phyloP scores from a whole-genome alignment of 2,797 vertebrate species.

The Scolopax rusticola region DNA sequence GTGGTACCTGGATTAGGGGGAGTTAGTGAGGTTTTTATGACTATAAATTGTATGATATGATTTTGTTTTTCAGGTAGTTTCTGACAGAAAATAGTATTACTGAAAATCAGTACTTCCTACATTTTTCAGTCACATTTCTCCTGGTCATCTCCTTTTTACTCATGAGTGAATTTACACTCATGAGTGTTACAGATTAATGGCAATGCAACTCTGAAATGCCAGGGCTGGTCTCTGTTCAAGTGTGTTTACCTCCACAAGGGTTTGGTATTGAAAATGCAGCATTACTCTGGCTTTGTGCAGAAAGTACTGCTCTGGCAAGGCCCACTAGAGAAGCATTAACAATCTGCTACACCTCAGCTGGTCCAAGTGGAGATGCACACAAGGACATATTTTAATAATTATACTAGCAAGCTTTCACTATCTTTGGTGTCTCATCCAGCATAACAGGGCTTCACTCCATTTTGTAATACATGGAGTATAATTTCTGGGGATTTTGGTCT shows the following conservation, averaged over 20 bases:
- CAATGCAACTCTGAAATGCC: not conserved
- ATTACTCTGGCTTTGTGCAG: not conserved
- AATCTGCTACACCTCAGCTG: not conserved
- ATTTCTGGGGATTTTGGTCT: not conserved
- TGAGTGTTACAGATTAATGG: not conserved
- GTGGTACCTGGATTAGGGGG: not conserved
- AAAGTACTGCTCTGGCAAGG: not conserved
- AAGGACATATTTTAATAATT: not conserved
- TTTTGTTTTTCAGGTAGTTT: not conserved
- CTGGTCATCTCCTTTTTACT: not conserved
- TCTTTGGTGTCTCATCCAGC: not conserved
- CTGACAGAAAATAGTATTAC: not conserved
- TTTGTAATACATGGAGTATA: not conserved
- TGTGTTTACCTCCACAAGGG: accelerated
- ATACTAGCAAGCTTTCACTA: not conserved
- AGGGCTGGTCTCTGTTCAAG: not conserved
- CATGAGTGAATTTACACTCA: not conserved
- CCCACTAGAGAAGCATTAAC: not conserved
- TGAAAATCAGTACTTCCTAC: not conserved
- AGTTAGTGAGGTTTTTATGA: not conserved
- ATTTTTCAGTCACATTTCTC: not conserved
- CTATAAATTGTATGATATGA: not conserved
- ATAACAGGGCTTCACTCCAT: not conserved
- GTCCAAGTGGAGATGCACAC: not conserved
- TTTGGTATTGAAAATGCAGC: not conserved